Conservation (phyloP, 2,888 invertebrate genomes). For the Drosophila hamatofila region DNA sequence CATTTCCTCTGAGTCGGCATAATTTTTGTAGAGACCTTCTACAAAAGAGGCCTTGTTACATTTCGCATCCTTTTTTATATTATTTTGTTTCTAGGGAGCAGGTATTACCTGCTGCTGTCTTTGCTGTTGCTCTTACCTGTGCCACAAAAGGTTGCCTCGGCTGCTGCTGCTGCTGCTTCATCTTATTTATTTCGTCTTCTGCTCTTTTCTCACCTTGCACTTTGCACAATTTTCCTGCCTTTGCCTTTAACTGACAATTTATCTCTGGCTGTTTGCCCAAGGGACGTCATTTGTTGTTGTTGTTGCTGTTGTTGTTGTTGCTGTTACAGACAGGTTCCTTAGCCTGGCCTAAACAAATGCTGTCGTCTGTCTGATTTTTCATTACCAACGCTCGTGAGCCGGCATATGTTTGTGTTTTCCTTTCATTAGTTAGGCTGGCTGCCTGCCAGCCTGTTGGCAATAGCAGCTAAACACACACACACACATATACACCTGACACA, state of each 20-base stretch:
- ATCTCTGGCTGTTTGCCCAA: slow-evolving; percentile 69
- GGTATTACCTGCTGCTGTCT: slow-evolving; percentile 31
- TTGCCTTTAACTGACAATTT: slow-evolving; percentile 74
- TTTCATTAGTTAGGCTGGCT: slow-evolving; percentile 64
- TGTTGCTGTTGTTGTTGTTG: slow-evolving; percentile 39
- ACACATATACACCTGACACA: not conserved
- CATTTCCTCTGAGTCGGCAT: slow-evolving; percentile 65
- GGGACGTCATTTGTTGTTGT: slow-evolving; percentile 43
- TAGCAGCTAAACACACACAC: slow-evolving; percentile 25
- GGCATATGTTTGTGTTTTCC: slow-evolving; percentile 62
- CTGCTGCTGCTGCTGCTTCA: slow-evolving; percentile 11
- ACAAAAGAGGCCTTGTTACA: slow-evolving; percentile 60
- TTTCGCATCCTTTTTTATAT: slow-evolving; percentile 58
- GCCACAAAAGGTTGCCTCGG: slow-evolving; percentile 15
- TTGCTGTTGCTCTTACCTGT: slow-evolving; percentile 39
- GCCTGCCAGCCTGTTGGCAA: slow-evolving; percentile 2
- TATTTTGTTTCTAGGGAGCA: not conserved
- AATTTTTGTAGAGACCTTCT: slow-evolving; percentile 22
- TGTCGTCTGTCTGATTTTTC: slow-evolving; percentile 64
- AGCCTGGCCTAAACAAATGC: slow-evolving; percentile 69
- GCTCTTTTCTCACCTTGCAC: slow-evolving; percentile 60
- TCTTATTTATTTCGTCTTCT: slow-evolving; percentile 16
- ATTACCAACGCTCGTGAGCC: slow-evolving; percentile 54
- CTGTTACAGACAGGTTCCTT: slow-evolving; percentile 61
- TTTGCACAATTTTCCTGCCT: slow-evolving; percentile 71